Evolutionary conservation across 2,113 vertebrate species (phyloP).

Genomic region (Alethe diademata): DNA sequence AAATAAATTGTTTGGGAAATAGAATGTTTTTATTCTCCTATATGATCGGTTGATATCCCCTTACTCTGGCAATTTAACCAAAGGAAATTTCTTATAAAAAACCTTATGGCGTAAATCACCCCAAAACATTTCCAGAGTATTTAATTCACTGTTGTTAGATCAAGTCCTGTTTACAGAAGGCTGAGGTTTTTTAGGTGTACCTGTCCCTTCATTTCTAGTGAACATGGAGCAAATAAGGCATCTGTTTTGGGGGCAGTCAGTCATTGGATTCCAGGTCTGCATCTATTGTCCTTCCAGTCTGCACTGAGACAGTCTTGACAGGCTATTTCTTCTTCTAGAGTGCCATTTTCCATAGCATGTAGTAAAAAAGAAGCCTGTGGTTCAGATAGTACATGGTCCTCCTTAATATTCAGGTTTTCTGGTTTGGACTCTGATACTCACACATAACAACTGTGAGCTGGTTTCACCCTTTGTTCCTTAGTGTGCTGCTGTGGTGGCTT

Average conservation of each 20-base stretch:
- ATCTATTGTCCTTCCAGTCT: not conserved
- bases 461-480: not conserved
- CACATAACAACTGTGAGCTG: fast-evolving
- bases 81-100: not conserved
- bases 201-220: not conserved
- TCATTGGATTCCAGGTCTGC: not conserved
- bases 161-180: not conserved
- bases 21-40: not conserved
- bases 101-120: not conserved
- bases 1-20: not conserved
- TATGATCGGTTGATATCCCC: not conserved
- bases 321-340: not conserved
- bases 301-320: not conserved
- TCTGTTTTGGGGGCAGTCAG: fast-evolving
- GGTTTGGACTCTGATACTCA: not conserved
- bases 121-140: not conserved
- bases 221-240: not conserved
- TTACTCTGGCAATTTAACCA: not conserved
- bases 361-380: not conserved
- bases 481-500: not conserved
- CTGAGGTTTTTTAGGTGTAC: not conserved
- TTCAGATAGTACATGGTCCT: not conserved
- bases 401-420: not conserved
- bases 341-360: not conserved
- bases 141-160: not conserved